Percentiles rank a stretch among this genome's conserved stretches.
Evolutionary conservation across 2,888 invertebrate species (phyloP).

Genomic region (Pristionchus mayeri): DNA sequence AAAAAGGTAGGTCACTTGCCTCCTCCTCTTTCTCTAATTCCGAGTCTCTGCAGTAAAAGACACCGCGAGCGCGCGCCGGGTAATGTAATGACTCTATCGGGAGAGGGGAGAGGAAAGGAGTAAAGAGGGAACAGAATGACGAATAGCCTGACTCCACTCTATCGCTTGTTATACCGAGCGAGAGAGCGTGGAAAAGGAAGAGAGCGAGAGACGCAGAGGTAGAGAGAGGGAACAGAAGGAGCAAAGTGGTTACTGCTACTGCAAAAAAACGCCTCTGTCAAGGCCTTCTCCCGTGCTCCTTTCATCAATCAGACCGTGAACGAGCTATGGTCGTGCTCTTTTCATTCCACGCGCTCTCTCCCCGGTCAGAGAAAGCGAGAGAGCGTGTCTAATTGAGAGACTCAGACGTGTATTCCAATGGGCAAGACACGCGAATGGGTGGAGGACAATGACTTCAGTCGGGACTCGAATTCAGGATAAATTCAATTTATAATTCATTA

Average conservation of each 20-base stretch:
- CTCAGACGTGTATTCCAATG: no score
- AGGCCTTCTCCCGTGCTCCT: conserved; percentile 13
- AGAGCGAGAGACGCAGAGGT: neutral
- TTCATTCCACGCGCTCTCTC: no score
- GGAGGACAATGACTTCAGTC: no score
- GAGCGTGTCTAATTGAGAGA: no score
- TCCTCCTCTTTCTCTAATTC: neutral
- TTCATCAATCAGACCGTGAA: conserved; percentile 17
- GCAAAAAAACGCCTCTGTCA: neutral
- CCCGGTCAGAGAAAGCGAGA: no score
- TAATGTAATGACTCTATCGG: conserved; percentile 1
- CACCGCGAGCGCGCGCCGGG: neutral
- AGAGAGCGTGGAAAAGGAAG: neutral
- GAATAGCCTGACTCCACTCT: no score
- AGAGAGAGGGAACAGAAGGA: neutral
- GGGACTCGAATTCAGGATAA: no score
- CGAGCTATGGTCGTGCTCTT: no score
- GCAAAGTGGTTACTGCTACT: neutral
- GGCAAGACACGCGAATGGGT: no score
- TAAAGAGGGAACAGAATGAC: no score
- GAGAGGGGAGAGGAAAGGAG: no score
- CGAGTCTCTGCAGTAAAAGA: neutral
- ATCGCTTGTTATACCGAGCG: neutral
- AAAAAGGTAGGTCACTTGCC: neutral
- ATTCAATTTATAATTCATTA: no score